phyloP scores from a whole-genome alignment of 2,797 vertebrate species.

The Dromococcyx pavoninus region DNA sequence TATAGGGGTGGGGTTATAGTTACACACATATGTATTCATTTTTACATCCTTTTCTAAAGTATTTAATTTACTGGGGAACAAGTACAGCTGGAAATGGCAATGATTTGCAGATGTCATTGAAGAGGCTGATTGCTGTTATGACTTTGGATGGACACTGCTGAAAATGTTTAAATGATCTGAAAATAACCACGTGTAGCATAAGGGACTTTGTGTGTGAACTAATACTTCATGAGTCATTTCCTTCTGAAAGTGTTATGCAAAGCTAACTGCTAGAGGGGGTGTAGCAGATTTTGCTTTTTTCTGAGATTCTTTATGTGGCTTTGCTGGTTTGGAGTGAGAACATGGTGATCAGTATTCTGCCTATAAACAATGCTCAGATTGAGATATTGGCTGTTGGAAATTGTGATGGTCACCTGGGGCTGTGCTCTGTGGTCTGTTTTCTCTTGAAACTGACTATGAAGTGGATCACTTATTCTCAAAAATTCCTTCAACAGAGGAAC shows the following conservation, averaged over 20 bases:
- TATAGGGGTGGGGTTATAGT: accelerated
- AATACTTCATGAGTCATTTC: slow-evolving; percentile 48
- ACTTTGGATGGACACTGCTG: background rate
- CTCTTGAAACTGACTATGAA: background rate
- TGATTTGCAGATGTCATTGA: background rate
- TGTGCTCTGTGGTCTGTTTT: background rate
- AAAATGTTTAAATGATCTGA: slow-evolving; percentile 1
- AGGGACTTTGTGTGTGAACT: background rate
- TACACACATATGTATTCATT: background rate
- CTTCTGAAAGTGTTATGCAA: slow-evolving; percentile 13
- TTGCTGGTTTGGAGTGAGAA: background rate
- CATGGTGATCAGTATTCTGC: background rate
- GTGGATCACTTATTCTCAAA: background rate
- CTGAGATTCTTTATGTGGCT: background rate
- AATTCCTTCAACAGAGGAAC: background rate
- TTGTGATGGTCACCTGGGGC: background rate
- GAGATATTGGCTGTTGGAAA: background rate
- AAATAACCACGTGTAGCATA: background rate
- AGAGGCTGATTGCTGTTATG: background rate
- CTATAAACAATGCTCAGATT: background rate
- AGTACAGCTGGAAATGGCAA: background rate
- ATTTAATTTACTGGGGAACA: background rate
- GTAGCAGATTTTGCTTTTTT: background rate
- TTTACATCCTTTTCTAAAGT: background rate
- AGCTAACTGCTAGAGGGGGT: background rate